Base-by-base conservation (phyloP, 2,113 vertebrate species). In the Psittacus erithacus region DNA sequence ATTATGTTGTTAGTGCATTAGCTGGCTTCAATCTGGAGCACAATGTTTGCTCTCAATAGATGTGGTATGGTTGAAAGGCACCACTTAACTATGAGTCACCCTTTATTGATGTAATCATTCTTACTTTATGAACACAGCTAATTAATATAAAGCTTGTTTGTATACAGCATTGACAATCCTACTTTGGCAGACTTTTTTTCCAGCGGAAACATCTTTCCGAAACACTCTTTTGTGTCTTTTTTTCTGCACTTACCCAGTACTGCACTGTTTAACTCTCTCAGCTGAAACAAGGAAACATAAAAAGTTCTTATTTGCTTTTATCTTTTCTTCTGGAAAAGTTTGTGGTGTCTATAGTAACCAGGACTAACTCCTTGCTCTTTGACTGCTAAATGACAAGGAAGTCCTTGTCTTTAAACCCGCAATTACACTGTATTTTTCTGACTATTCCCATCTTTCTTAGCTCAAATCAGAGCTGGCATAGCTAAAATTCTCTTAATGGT, bases 11-110 rank as follows among this genome's bases (percentile, higher is more conserved):
- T 96, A 95, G 68, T 89, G 73, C 79, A 92, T 96, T 94, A 90
- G 62, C 86, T 94, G 83, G 68, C 82, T 97, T 97, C 88, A 82
- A 80, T 95, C 90, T 75, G 94, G 64, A 94, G 82, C 67, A 86
- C 25, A 88, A n/a, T 95, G 86, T 90, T 96, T 97, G 73, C 81
- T 96, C 94, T 93, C 75, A 82, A 89, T 96, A 94, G 78, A 95
- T 94, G 82, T 82, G 10, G 7, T 87, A 84, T 57, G 73, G 83
- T 88, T 88, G 93, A 96, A 96, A 98, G 95, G 46, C 50, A 76
- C 88, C 94, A 93, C 92, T 97, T 97, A 96, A 93, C 82, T 96
- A 92, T 95, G 97, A 97, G 70, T 97, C 95, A 97, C 75, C 91
- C 82, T 97, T 76, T 96, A 85, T 94, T 95, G 95, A 97, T 96